Evolutionary conservation across 2,888 invertebrate genomes (phyloP).

Genomic region (Acrobeloides nanus): DNA sequence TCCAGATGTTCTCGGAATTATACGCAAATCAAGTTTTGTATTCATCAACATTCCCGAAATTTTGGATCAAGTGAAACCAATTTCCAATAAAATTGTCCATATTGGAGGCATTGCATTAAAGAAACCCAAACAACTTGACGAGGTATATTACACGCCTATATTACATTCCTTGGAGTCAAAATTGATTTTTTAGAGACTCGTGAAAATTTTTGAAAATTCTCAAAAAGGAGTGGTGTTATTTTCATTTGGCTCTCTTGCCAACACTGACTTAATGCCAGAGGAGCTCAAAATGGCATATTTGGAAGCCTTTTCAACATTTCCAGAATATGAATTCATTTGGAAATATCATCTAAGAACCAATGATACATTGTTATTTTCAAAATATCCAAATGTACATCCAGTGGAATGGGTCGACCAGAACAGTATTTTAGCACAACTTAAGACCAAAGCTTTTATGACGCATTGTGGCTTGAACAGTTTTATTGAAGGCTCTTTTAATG

Average conservation of each 20-base stretch:
- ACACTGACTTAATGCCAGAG: conserved; percentile 4
- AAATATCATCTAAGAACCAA: background rate
- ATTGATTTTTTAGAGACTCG: background rate
- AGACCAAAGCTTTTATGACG: conserved; percentile 9
- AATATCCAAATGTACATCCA: background rate
- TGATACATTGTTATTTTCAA: background rate
- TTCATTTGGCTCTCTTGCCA: background rate
- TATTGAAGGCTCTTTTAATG: conserved; percentile 4
- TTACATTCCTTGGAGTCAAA: background rate
- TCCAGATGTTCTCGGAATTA: too few relatives aligned
- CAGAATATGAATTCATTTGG: conserved; percentile 7
- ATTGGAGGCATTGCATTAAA: conserved; percentile 3
- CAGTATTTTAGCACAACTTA: conserved; percentile 8
- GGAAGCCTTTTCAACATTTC: background rate
- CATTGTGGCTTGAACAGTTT: conserved; percentile 9
- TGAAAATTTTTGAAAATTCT: background rate
- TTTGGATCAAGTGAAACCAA: conserved; percentile 1
- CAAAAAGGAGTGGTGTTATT: conserved; percentile 2
- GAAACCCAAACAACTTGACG: background rate
- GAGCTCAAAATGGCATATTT: background rate
- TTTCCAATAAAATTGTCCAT: conserved; percentile 1
- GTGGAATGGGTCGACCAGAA: background rate
- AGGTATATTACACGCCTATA: too few relatives aligned
- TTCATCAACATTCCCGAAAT: conserved; percentile 7
- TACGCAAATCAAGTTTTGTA: background rate